Conservation (phyloP, 2,888 invertebrate species). For the Chironomus tentans region DNA sequence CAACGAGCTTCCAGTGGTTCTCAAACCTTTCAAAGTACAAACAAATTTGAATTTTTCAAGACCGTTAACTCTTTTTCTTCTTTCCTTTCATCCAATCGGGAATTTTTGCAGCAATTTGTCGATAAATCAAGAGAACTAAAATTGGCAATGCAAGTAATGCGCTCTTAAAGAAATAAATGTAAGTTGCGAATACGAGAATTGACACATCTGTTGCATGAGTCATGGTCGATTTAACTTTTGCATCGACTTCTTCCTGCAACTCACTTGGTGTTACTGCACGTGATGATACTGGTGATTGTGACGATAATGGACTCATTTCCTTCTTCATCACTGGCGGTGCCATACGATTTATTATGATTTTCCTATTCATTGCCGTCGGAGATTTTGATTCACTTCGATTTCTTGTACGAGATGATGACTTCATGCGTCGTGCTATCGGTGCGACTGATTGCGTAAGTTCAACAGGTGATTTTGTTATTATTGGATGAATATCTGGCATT, state of each 20-base stretch:
- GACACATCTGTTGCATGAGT: conserved; percentile 67
- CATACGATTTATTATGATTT: background rate
- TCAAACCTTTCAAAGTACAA: background rate
- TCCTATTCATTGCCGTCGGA: conserved; percentile 31
- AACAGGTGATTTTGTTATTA: background rate
- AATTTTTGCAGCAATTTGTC: conserved; percentile 60
- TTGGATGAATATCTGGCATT: conserved; percentile 25
- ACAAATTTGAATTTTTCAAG: background rate
- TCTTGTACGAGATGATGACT: conserved; percentile 21
- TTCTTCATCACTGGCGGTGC: conserved; percentile 28
- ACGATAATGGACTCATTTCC: background rate
- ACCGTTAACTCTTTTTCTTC: conserved; percentile 31
- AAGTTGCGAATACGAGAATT: conserved; percentile 65
- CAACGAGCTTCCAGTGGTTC: background rate
- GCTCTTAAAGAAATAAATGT: conserved; percentile 72
- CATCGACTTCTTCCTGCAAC: conserved; percentile 53
- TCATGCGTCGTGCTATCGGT: background rate
- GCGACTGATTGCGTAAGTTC: background rate
- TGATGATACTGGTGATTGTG: conserved; percentile 7
- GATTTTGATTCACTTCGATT: conserved; percentile 32
- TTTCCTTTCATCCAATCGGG: conserved; percentile 49
- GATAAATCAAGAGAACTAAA: conserved; percentile 63
- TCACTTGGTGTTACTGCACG: conserved; percentile 38
- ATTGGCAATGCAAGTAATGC: conserved; percentile 72
- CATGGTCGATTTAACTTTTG: conserved; percentile 57